A percentile compares a stretch with the other conserved stretches of the same genome.
phyloP scores from a whole-genome alignment of 2,113 vertebrate genomes.

The Ophiodon elongatus region DNA sequence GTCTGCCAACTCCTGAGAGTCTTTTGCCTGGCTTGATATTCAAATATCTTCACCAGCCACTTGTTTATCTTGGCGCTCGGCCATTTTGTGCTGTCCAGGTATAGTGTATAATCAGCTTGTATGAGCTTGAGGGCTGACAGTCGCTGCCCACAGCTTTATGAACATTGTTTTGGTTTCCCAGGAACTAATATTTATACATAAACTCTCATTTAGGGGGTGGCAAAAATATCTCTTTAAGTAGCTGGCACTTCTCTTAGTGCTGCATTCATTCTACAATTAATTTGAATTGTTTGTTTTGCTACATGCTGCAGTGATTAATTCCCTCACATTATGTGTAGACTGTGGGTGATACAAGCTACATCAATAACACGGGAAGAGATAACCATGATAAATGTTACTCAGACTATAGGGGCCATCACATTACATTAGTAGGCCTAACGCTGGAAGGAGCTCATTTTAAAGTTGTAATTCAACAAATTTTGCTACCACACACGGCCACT shows the following conservation, averaged over 20 bases:
- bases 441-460: neutral
- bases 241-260: slow-evolving; percentile 1
- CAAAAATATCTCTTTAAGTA: neutral
- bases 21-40: neutral
- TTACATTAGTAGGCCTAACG: neutral
- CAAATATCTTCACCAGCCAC: slow-evolving; percentile 40
- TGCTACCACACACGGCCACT: neutral
- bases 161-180: slow-evolving; percentile 23
- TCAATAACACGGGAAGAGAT: neutral
- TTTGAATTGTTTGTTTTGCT: neutral
- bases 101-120: slow-evolving; percentile 42
- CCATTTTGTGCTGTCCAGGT: slow-evolving; percentile 35
- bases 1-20: slow-evolving; percentile 18
- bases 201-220: neutral
- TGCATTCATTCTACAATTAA: neutral
- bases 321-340: neutral
- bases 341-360: neutral
- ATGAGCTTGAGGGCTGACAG: slow-evolving; percentile 29
- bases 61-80: slow-evolving; percentile 43
- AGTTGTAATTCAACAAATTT: neutral
- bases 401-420: neutral
- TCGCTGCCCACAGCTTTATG: slow-evolving; percentile 41
- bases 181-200: slow-evolving; percentile 39
- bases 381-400: neutral
- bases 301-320: neutral